Evolutionary conservation across 2,797 vertebrate species (phyloP).

Genomic region (Eurystomus glaucurus): DNA sequence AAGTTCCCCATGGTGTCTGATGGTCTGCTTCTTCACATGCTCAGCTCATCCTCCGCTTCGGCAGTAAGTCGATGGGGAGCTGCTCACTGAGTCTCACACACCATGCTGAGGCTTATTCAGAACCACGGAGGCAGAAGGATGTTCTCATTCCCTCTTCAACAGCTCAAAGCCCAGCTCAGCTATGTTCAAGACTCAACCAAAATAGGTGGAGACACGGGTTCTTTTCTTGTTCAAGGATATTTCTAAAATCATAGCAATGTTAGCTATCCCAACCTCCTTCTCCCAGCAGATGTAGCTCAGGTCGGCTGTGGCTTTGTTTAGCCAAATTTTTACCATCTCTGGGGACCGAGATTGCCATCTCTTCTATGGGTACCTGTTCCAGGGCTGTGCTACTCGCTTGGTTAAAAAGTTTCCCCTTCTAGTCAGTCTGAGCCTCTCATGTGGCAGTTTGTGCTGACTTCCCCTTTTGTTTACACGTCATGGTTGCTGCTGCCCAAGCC

Average conservation of each 20-base stretch:
- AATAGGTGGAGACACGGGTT: neutral
- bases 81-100: neutral
- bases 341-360: neutral
- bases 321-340: neutral
- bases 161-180: neutral
- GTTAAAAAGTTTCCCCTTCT: neutral
- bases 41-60: neutral
- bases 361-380: neutral
- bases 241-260: neutral
- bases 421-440: neutral
- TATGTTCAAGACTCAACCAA: neutral
- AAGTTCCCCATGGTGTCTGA: neutral
- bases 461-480: neutral
- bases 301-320: neutral
- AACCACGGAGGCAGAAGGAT: neutral
- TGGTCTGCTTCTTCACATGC: neutral
- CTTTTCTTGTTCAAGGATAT: neutral
- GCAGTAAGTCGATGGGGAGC: fast-evolving
- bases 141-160: neutral
- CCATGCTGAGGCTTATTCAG: neutral
- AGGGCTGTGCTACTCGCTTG: neutral
- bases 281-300: neutral
- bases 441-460: neutral
- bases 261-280: neutral
- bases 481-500: neutral